phyloP scores from a whole-genome alignment of 1,140 invertebrate genomes.

The Pogonognathellus flavescens region DNA sequence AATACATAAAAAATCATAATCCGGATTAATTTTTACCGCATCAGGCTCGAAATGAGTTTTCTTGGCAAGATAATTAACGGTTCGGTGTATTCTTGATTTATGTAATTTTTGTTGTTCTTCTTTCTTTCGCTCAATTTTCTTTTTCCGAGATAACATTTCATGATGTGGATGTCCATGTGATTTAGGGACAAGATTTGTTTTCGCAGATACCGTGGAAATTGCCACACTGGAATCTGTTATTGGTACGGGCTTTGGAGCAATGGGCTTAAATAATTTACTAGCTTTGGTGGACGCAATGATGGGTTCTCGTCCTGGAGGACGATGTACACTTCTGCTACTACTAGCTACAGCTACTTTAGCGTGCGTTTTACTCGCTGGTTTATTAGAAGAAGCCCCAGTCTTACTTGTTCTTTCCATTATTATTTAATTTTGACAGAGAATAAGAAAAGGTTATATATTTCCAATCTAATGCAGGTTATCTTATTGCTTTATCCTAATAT shows the following conservation, averaged over 20 bases:
- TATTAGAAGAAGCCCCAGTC: too few relatives aligned
- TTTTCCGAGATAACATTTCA: background rate
- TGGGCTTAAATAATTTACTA: background rate
- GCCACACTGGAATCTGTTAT: background rate
- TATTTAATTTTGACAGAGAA: too few relatives aligned
- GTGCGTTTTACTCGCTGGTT: too few relatives aligned
- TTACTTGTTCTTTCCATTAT: too few relatives aligned
- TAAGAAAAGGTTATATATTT: too few relatives aligned
- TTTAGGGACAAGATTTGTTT: background rate
- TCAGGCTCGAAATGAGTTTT: slow-evolving; percentile 45
- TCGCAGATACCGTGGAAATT: background rate
- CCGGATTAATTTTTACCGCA: slow-evolving; percentile 15
- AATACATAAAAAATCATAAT: slow-evolving; percentile 2
- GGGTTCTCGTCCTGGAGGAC: too few relatives aligned
- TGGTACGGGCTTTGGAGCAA: background rate
- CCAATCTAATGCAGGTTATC: too few relatives aligned
- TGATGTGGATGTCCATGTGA: background rate
- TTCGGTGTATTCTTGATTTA: background rate
- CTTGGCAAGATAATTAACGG: slow-evolving; percentile 40
- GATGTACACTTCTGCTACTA: too few relatives aligned
- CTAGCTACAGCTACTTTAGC: too few relatives aligned
- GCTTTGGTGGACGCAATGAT: background rate
- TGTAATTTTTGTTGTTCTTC: background rate
- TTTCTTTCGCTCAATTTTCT: background rate
- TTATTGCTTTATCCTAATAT: too few relatives aligned